Conservation (phyloP, 23 tunicate genomes). For the Ciona savignyi region DNA sequence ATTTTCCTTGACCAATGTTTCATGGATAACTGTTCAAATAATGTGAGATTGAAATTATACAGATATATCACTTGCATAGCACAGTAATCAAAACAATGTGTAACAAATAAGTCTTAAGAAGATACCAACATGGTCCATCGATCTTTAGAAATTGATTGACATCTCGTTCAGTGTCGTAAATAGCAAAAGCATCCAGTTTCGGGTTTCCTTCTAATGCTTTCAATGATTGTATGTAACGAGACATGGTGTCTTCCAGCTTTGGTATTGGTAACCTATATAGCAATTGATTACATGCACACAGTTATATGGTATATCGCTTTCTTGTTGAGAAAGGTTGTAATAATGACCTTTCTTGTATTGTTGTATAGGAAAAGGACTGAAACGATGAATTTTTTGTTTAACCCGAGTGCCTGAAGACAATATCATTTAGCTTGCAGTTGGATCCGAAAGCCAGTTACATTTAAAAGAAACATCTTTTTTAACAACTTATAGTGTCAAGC, state of each 20-base stretch:
- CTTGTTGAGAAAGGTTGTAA: too few relatives aligned
- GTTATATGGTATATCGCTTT: too few relatives aligned
- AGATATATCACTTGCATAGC: too few relatives aligned
- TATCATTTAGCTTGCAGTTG: too few relatives aligned
- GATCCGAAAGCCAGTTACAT: too few relatives aligned
- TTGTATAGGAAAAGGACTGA: too few relatives aligned
- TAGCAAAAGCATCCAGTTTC: slow-evolving; percentile 21
- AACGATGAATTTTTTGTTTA: too few relatives aligned
- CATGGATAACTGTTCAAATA: slow-evolving; percentile 32
- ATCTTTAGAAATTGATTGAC: slow-evolving; percentile 24
- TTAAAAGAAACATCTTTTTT: too few relatives aligned
- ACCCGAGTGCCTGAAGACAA: too few relatives aligned
- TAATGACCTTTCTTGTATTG: too few relatives aligned
- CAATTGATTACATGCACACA: too few relatives aligned
- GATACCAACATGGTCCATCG: slow-evolving; percentile 33
- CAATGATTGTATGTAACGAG: slow-evolving; percentile 56
- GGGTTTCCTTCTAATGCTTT: slow-evolving; percentile 95
- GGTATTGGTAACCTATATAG: slow-evolving; percentile 94
- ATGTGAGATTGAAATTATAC: background rate
- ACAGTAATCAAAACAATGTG: background rate
- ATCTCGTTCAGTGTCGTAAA: slow-evolving; percentile 36
- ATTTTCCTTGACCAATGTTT: slow-evolving; percentile 27
- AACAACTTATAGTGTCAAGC: too few relatives aligned
- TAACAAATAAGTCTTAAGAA: background rate
- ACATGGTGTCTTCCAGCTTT: slow-evolving; percentile 74